phyloP scores from a whole-genome alignment of 2,797 vertebrate species.

The Macrochelys suwanniensis region DNA sequence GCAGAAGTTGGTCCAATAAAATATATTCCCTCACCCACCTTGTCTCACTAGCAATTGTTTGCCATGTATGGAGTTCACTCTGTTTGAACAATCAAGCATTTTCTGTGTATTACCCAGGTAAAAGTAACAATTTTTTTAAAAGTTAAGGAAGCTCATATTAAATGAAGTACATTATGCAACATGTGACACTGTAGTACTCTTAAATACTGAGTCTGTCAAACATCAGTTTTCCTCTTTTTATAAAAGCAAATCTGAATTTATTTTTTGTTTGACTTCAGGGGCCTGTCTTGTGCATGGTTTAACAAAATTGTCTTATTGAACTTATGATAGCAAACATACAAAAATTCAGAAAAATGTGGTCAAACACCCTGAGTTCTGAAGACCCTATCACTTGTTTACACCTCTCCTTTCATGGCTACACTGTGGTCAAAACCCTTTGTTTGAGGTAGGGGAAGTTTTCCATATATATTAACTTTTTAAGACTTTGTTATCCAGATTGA shows the following conservation, averaged over 20 bases:
- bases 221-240: background rate
- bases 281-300: background rate
- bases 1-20: background rate
- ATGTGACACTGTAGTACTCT: background rate
- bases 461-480: background rate
- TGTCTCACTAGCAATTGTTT: background rate
- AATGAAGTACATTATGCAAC: background rate
- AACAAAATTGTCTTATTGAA: background rate
- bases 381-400: background rate
- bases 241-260: background rate
- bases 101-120: background rate
- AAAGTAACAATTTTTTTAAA: background rate
- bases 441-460: background rate
- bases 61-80: background rate
- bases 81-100: conserved; percentile 7
- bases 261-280: background rate
- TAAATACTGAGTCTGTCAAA: background rate
- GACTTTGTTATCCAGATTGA: background rate
- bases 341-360: background rate
- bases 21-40: background rate
- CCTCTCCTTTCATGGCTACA: background rate
- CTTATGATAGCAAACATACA: background rate
- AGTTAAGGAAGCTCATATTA: background rate
- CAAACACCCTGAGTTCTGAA: background rate
- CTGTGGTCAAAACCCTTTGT: background rate